These are phyloP conservation scores for Enteromius trimaculatus DNA, from an alignment of 2,797 vertebrate species.

Conservation along the genomic window DNA sequence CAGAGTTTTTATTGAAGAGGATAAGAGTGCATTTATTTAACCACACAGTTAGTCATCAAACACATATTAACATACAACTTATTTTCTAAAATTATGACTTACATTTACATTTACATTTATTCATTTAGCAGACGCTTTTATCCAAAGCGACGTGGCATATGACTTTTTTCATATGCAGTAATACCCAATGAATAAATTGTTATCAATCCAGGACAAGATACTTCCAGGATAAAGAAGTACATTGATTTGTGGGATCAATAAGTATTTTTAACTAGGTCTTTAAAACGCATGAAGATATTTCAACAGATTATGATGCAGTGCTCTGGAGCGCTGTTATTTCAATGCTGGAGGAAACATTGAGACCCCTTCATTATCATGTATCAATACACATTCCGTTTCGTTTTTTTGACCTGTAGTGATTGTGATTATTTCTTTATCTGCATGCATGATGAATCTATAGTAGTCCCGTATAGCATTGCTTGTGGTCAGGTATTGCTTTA, in stretches of 20 bases:
- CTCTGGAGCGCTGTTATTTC: neutral
- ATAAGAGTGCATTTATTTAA: neutral
- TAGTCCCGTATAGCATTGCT: accelerated
- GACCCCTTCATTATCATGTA: neutral
- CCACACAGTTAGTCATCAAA: neutral
- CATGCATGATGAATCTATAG: conserved; percentile 23
- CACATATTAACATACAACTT: neutral
- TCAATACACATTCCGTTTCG: neutral
- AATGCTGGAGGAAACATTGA: conserved; percentile 23
- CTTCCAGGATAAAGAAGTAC: neutral
- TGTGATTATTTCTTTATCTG: conserved; percentile 8
- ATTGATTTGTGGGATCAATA: no score
- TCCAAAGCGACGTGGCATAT: no score
- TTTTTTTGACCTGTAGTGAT: neutral
- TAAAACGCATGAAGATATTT: neutral
- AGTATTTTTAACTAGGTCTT: no score
- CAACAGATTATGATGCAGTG: neutral
- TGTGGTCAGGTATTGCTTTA: conserved; percentile 13
- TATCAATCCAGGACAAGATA: neutral
- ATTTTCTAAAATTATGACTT: no score
- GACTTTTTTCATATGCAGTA: neutral
- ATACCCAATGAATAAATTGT: neutral
- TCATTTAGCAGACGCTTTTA: no score
- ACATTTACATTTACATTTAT: no score
- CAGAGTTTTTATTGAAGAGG: neutral